Conservation (phyloP, 2,888 invertebrate genomes). For the Hydraecia micacea region DNA sequence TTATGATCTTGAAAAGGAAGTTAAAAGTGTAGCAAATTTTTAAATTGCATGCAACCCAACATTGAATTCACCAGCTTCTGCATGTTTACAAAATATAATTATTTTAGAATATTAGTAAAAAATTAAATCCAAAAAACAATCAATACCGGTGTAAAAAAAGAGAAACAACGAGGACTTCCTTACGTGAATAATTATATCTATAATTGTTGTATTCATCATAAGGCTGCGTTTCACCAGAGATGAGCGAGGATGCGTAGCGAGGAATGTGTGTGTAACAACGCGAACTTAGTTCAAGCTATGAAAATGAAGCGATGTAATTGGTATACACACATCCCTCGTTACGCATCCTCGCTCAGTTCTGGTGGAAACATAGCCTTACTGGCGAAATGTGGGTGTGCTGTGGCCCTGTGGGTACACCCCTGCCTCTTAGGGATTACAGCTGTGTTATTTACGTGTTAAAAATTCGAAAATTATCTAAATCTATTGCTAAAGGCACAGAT, state of each 20-base stretch:
- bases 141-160: not conserved
- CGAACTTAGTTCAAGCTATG: too few relatives aligned
- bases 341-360: too few relatives aligned
- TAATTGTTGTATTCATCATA: not conserved
- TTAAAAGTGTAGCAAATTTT: not conserved
- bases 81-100: not conserved
- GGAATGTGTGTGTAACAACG: too few relatives aligned
- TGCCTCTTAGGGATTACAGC: not conserved
- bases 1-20: not conserved
- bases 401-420: not conserved
- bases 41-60: slow-evolving; percentile 9
- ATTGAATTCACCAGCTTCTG: not conserved
- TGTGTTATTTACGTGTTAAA: not conserved
- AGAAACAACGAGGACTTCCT: not conserved
- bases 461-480: not conserved
- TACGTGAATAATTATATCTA: not conserved
- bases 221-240: too few relatives aligned
- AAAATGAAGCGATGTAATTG: too few relatives aligned
- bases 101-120: not conserved
- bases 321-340: too few relatives aligned
- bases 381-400: not conserved
- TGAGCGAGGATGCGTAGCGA: too few relatives aligned
- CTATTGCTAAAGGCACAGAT: too few relatives aligned
- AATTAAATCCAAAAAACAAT: not conserved
- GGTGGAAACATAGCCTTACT: not conserved